Evolutionary conservation across 2,797 vertebrate species (phyloP), one percentile per base, ranked within the genome.

Genomic region (Chaetodon trifasciatus): DNA sequence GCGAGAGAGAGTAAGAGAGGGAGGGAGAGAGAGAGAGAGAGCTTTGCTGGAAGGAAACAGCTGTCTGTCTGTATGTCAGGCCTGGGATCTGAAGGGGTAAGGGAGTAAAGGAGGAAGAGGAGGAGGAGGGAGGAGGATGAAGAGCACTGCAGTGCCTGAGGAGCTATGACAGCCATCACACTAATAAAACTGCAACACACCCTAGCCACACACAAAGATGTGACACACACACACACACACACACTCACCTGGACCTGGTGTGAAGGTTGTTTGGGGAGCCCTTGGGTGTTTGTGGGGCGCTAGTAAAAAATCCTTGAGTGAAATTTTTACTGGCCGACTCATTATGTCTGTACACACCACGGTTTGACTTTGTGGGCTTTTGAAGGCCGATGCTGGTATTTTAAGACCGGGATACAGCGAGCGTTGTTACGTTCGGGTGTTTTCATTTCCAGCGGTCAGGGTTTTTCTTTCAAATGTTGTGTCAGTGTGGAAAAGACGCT

Each of bases 1-100:
- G 28, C 28, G 53, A 13, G 68, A 23, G 55, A 35, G 58, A 44
- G 53, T 8, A 47, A 12, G 68, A 49, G 68, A 37, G 69, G 55
- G 53, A 17, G 62, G 13, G 78, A 42, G 62, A 8, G 68, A 16
- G 63, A 16, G 63, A 19, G 75, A 60, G 63, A 19, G 68, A 60
- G 74, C 76, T 83, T 83, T 74, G 86, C 89, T 90, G 87, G 88
- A 84, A 87, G 89, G 78, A 92, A 94, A 92, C 93, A 95, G 93
- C 94, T 94, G 92, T 91, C 83, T 91, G 78, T 84, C 78, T 81
- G 52, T 69, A 28, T 88, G 82, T 93, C 83, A 74, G 86, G 61
- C 81, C 67, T 60, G n/a, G 71, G 79, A 79, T 89, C 78, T 88
- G 85, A 88, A 81, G 79, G 86, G 71, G 65, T 81, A 68, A 85